phyloP scores from a whole-genome alignment of 1,140 invertebrate genomes.

The Hyposmocoma kahamanoa region DNA sequence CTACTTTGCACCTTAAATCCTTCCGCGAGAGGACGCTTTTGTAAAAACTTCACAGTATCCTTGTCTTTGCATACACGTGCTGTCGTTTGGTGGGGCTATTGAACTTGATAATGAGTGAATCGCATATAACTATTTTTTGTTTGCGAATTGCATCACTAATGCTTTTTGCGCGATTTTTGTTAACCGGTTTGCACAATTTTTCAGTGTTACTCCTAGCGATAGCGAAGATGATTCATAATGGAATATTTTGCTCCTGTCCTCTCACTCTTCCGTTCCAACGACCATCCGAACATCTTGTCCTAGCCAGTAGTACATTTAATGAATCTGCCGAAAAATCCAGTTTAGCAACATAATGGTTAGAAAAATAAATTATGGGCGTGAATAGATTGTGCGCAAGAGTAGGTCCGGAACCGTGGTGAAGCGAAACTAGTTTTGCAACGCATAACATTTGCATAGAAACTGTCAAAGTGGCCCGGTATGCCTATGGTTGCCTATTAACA shows the following conservation, averaged over 20 bases:
- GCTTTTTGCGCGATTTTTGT: slow-evolving; percentile 32
- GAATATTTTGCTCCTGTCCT: too few relatives aligned
- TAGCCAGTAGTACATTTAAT: too few relatives aligned
- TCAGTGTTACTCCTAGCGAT: too few relatives aligned
- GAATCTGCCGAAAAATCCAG: slow-evolving; percentile 46
- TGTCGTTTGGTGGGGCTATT: slow-evolving; percentile 65
- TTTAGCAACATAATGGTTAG: slow-evolving; percentile 36
- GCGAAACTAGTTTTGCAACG: slow-evolving; percentile 62
- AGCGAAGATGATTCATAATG: too few relatives aligned
- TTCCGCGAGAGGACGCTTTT: background rate
- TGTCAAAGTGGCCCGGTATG: slow-evolving; percentile 56
- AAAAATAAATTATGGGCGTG: slow-evolving; percentile 51
- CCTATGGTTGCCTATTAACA: slow-evolving; percentile 46
- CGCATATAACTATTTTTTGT: slow-evolving; percentile 57
- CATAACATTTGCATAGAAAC: slow-evolving; percentile 71
- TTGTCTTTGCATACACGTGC: slow-evolving; percentile 70
- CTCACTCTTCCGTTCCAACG: too few relatives aligned
- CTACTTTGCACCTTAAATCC: slow-evolving; percentile 58
- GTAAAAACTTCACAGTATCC: slow-evolving; percentile 7
- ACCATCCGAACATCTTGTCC: too few relatives aligned
- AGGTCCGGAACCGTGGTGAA: slow-evolving; percentile 59
- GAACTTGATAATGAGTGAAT: slow-evolving; percentile 70
- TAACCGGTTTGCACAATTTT: slow-evolving; percentile 23
- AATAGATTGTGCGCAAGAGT: slow-evolving; percentile 47
- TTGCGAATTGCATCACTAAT: slow-evolving; percentile 55